Conservation (phyloP, 64 coral and sea anemone species). For the Actinia equina region DNA sequence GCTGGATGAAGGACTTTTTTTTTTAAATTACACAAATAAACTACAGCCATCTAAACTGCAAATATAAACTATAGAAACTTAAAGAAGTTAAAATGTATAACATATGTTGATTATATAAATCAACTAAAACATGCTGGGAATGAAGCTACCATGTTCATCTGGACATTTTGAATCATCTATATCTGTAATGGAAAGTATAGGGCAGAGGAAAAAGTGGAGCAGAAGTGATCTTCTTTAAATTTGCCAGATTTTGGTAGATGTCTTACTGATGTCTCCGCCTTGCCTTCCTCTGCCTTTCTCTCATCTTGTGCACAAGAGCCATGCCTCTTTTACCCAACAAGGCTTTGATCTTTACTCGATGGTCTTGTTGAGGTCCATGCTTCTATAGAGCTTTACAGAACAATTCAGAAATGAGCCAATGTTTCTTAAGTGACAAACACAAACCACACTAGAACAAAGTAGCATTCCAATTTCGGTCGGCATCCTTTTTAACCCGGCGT, state of each 20-base stretch:
- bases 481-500: conserved; percentile 39
- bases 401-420: not conserved
- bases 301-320: too few relatives aligned
- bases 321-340: not conserved
- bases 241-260: too few relatives aligned
- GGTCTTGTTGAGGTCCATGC: not conserved
- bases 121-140: not conserved
- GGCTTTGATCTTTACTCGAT: not conserved
- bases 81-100: not conserved
- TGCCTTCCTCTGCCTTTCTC: too few relatives aligned
- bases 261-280: too few relatives aligned
- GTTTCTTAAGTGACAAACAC: not conserved
- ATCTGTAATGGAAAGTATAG: too few relatives aligned
- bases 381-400: not conserved
- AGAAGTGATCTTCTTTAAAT: too few relatives aligned
- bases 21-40: too few relatives aligned
- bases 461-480: conserved; percentile 46
- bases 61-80: not conserved
- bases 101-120: not conserved
- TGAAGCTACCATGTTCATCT: not conserved
- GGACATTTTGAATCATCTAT: not conserved
- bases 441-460: conserved; percentile 35
- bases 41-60: not conserved
- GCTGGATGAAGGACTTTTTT: not conserved
- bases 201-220: too few relatives aligned